Evolutionary conservation across 2,113 vertebrate species (phyloP).

Genomic region (Ciconia stormi): DNA sequence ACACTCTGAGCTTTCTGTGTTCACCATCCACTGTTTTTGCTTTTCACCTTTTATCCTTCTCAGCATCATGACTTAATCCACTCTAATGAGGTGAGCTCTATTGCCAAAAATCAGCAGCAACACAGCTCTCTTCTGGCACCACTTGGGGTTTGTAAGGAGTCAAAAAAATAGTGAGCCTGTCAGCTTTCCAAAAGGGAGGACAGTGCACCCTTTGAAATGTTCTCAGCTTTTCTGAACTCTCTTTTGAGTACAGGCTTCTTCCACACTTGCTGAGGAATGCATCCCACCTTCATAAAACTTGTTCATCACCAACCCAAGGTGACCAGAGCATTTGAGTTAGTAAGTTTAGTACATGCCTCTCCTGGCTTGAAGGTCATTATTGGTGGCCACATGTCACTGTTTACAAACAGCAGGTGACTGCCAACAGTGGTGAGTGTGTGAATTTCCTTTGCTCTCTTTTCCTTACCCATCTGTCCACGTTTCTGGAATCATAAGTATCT

Average conservation of each 20-base stretch:
- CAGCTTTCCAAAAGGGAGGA: constrained; percentile 73
- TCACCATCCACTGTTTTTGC: constrained; percentile 58
- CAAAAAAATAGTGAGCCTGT: constrained; percentile 54
- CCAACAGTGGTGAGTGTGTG: constrained; percentile 51
- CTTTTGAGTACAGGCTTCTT: not conserved
- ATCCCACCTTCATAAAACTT: not conserved
- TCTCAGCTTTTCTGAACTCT: constrained; percentile 13
- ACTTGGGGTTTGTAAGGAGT: constrained; percentile 51
- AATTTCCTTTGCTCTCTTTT: constrained; percentile 54
- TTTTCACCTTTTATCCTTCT: constrained; percentile 83
- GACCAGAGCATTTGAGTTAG: not conserved
- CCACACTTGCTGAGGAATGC: not conserved
- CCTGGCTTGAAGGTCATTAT: constrained; percentile 73
- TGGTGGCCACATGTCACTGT: constrained; percentile 77
- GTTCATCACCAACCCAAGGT: not conserved
- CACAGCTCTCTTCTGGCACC: constrained; percentile 59
- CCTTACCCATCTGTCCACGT: constrained; percentile 71
- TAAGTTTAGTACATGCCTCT: not conserved
- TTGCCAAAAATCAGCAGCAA: constrained; percentile 71
- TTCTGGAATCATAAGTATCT: constrained; percentile 3
- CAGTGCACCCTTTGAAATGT: not conserved
- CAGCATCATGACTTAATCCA: constrained; percentile 84
- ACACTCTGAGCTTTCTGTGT: constrained; percentile 59
- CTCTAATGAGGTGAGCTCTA: constrained; percentile 81
- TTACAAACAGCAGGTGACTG: constrained; percentile 76